Base-by-base conservation (phyloP, 2,797 vertebrate genomes). In the Oreochromis mossambicus region DNA sequence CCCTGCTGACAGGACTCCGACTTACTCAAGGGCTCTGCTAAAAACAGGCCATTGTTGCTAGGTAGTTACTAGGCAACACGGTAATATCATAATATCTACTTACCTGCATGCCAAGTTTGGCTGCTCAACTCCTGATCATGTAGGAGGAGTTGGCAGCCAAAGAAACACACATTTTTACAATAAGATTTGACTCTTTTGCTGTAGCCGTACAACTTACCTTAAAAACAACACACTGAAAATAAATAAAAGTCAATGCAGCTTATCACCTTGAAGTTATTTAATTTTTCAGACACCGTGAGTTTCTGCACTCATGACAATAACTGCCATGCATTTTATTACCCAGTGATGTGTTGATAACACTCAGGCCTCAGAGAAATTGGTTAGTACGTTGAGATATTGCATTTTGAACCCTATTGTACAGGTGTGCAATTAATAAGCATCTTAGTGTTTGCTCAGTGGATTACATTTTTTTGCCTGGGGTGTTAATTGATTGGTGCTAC, bases 61-160 rank as follows among this genome's bases (percentile, higher is more conserved):
- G 36, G 7, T 68, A 41, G 63, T 68, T 68, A 41, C 36, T 68
- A 68, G 36, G 63, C 63, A 68, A 68, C 63, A 41, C 1, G 5
- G 36, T 68, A 36, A 41, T 24, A 68, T 41, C 61, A 66, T 66
- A 21, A 68, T 68, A 3, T 68, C 36, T 41, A 38, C 19, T 38
- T 66, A 38, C 61, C 61, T 66, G 58, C 54, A 29, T 56, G 56
- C 61, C 61, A 66, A 38, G 34, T 66, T 38, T 66, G 34, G 61
- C 7, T 66, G 19, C 61, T 66, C 34, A 66, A 66, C 61, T 66
- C 61, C 61, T 66, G 0, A 66, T 38, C 1, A 13, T 66, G 61
- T 66, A 21, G 34, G 61, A 3, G 32, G 58, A 38, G 11, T 66
- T 66, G 19, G 19, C 61, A 66, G 34, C 34, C 3, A 66, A 38